Evolutionary conservation across 37 sponge, comb jelly and placozoan genomes (phyloP).

Genomic region (Corticium candelabrum): DNA sequence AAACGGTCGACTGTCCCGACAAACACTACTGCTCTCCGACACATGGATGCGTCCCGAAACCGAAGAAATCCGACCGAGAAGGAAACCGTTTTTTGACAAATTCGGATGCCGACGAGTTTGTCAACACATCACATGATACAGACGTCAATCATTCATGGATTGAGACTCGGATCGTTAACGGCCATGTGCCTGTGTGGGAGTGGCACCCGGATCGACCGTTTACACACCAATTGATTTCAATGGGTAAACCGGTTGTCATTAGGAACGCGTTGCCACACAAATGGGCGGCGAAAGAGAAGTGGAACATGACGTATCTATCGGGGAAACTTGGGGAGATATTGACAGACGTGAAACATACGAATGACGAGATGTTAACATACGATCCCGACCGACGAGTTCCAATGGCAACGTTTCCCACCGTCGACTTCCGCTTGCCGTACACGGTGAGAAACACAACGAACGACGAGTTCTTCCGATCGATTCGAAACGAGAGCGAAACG

Average conservation of each 20-base stretch:
- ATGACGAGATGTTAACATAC: conserved; percentile 48
- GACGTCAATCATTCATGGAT: neutral
- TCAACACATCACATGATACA: too few species aligned
- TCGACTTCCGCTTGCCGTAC: conserved; percentile 62
- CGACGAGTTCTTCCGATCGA: conserved; percentile 39
- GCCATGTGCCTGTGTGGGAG: neutral
- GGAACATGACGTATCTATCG: conserved; percentile 50
- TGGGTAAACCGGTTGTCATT: conserved; percentile 40
- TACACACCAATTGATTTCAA: conserved; percentile 21
- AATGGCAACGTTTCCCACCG: conserved; percentile 16
- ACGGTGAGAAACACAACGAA: conserved; percentile 42
- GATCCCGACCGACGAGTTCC: conserved; percentile 62
- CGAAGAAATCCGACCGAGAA: neutral
- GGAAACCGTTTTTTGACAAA: neutral
- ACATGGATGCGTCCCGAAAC: conserved; percentile 46
- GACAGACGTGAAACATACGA: conserved; percentile 52
- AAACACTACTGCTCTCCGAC: conserved; percentile 46
- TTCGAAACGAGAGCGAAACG: conserved; percentile 19
- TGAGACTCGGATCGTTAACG: conserved; percentile 5
- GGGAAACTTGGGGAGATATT: conserved; percentile 26
- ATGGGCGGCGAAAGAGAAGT: conserved; percentile 57
- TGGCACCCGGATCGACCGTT: conserved; percentile 50
- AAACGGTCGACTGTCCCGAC: neutral
- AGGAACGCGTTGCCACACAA: conserved; percentile 36
- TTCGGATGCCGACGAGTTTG: neutral